Base-by-base conservation (phyloP, 2,888 invertebrate genomes). In the Amblyjoppa proteus region DNA sequence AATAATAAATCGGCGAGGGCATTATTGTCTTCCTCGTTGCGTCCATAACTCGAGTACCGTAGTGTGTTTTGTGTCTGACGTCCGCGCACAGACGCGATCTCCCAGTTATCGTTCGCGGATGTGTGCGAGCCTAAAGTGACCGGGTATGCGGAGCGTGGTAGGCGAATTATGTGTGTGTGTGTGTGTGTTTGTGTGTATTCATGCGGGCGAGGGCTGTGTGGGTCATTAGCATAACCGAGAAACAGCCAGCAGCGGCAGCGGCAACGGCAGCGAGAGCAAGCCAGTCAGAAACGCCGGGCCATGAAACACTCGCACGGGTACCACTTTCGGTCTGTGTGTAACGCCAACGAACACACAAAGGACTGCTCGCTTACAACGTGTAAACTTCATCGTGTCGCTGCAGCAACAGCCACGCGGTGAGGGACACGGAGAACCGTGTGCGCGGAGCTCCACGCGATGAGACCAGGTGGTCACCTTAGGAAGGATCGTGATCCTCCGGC, bases 211-310 rank as follows among this genome's bases (percentile, higher is more conserved):
- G 80, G 83, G 76, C 76, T 71, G 76, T 80, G 83, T 85, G 84
- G 87, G 89, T 90, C 89, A 92, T 93, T 93, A 92, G 91, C 93
- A 93, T 93, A 92, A 92, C 89, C 90, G 87, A 90, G 89, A 88
- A 87, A 80, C 88, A 88, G 86, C 86, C 87, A 87, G 61, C 31
- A 81, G 41, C 31, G 78, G 41, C 41, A 87, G 61, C 25, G 78
- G 41, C 25, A 84, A 85, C 9, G 80, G 76, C 64, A 87, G 85
- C 85, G 81, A 82, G 85, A 89, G 66, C 64, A 16, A 73, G 71
- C 84, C 76, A 83, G 84, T 84, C 79, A 69, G 68, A 76, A 76
- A 83, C 45, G 69, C 82, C 56, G 69, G 75, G 68, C 66, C 78
- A 75, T 78, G 85, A 70, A 75, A 71, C 56, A 84, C 83, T 84